These are phyloP conservation scores for Columbina picui DNA, from an alignment of 2,113 vertebrate species.

Conservation along the genomic window DNA sequence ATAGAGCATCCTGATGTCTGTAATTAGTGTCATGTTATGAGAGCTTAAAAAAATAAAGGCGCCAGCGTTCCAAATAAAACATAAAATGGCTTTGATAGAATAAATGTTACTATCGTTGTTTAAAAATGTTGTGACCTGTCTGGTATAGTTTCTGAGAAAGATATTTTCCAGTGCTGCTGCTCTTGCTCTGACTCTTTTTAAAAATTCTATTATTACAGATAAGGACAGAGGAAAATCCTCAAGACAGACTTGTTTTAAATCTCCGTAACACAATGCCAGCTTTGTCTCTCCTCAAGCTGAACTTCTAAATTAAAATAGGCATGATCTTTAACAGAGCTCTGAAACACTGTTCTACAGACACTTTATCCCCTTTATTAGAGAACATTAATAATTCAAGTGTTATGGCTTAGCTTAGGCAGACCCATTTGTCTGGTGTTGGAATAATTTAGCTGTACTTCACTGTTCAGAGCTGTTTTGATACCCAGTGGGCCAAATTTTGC, in stretches of 20 bases:
- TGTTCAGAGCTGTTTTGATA: conserved; percentile 16
- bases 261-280: conserved; percentile 75
- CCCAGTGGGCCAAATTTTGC: background rate
- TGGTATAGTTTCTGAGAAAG: conserved; percentile 86
- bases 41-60: conserved; percentile 89
- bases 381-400: conserved; percentile 74
- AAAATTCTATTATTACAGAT: conserved; percentile 80
- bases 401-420: conserved; percentile 61
- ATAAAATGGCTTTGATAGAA: conserved; percentile 96
- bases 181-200: conserved; percentile 56
- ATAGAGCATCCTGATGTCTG: conserved; percentile 93
- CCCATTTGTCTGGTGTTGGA: conserved; percentile 53
- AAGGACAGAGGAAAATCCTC: conserved; percentile 79
- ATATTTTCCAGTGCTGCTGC: conserved; percentile 81
- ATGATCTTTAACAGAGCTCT: conserved; percentile 75
- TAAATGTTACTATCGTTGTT: conserved; percentile 94
- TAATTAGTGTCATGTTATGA: conserved; percentile 96
- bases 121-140: conserved; percentile 91
- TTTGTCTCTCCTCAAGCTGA: conserved; percentile 75
- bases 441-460: conserved; percentile 29
- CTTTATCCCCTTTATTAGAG: conserved; percentile 70
- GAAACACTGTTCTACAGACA: conserved; percentile 66
- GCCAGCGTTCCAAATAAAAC: conserved; percentile 97
- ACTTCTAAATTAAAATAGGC: conserved; percentile 78
- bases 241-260: conserved; percentile 78